Evolutionary conservation across 2,797 vertebrate genomes (phyloP).

Genomic region (Poecile montanus): DNA sequence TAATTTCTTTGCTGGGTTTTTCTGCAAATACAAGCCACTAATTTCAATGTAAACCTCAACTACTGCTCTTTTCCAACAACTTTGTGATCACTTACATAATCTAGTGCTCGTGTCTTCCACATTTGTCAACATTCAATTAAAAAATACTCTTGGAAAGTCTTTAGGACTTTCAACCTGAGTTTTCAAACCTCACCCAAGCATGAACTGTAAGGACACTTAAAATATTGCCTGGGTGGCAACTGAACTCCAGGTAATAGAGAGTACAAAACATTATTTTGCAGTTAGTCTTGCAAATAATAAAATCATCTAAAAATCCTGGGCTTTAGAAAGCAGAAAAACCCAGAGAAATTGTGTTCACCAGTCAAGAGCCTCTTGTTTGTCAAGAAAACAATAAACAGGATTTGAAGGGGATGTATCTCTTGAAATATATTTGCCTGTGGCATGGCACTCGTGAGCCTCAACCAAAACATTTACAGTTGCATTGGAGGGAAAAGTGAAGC

Average conservation of each 20-base stretch:
- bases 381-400: background rate
- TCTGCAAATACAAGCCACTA: constrained; percentile 50
- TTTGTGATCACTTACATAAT: background rate
- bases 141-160: background rate
- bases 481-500: background rate
- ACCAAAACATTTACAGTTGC: background rate
- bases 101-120: background rate
- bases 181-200: constrained; percentile 16
- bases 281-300: background rate
- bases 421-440: background rate
- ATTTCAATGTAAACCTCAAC: constrained; percentile 28
- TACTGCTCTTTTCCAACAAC: background rate
- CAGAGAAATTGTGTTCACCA: constrained; percentile 63
- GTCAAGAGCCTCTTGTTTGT: background rate
- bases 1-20: constrained; percentile 71
- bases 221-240: constrained; percentile 7
- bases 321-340: constrained; percentile 71
- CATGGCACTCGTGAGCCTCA: background rate
- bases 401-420: background rate
- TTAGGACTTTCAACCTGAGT: background rate
- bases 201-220: background rate
- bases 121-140: background rate
- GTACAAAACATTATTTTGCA: background rate
- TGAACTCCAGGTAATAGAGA: background rate
- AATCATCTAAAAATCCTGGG: constrained; percentile 36